Evolutionary conservation across 2,113 vertebrate genomes (phyloP).

Genomic region (Colius striatus): DNA sequence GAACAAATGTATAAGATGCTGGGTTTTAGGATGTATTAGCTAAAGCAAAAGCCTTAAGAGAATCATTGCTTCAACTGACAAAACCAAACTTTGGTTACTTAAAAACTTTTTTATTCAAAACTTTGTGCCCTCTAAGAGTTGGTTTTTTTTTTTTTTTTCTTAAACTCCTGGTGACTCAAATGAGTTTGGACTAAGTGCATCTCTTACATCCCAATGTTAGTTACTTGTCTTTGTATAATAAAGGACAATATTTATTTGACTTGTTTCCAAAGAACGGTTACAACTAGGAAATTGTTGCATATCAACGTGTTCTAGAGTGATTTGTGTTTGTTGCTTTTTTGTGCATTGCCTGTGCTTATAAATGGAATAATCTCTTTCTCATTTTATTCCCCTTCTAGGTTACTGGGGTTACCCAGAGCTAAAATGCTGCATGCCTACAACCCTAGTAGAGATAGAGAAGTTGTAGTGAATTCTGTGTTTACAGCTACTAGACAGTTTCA

Average conservation of each 20-base stretch:
- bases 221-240: not conserved
- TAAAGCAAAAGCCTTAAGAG: not conserved
- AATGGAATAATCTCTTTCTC: not conserved
- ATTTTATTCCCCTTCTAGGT: slow-evolving; percentile 66
- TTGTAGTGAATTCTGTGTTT: slow-evolving; percentile 94
- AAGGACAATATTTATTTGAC: not conserved
- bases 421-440: slow-evolving; percentile 93
- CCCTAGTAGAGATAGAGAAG: slow-evolving; percentile 90
- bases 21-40: not conserved
- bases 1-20: not conserved
- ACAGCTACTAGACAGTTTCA: slow-evolving; percentile 94
- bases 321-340: not conserved
- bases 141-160: not conserved
- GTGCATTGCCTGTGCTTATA: not conserved
- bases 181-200: not conserved
- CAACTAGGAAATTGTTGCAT: not conserved
- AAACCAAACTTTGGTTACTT: not conserved
- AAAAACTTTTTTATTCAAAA: not conserved
- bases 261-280: not conserved
- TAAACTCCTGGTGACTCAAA: not conserved
- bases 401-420: slow-evolving; percentile 89
- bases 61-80: not conserved
- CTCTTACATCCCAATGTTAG: not conserved
- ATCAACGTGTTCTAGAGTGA: not conserved
- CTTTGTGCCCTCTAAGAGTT: not conserved